Evolutionary conservation across 2,888 invertebrate species (phyloP), one percentile per base, ranked within the genome.

Genomic region (Seira sanloemensis): DNA sequence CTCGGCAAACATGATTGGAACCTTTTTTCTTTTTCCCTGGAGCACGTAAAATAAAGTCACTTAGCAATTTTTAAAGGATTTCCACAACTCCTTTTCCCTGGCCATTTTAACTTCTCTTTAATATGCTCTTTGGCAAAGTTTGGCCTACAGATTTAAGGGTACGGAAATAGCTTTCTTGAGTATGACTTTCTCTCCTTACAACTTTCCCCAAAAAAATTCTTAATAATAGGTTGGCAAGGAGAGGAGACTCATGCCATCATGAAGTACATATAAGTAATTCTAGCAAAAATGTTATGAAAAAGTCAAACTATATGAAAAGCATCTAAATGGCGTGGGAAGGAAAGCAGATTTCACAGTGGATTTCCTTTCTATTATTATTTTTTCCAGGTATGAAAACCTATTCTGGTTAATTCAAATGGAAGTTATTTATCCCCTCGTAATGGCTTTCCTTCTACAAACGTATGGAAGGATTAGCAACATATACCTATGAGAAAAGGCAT

Each of bases 271-370:
- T 50, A 50, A 50, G 50, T 7, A 50, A 50, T 50, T 16, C 50
- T 50, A 50, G n/a, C 37, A 12, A 50, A 50, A 50, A 50, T 50
- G 50, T 12, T n/a, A n/a, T n/a, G n/a, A n/a, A n/a, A n/a, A n/a
- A n/a, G n/a, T n/a, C 2, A 50, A n/a, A 50, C n/a, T 50, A 16
- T 16, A 50, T 12, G 50, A 50, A 37, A 24, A 54, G 26, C 65
- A 27, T 7, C 27, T 27, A 26, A 21, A 67, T 25, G 9, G 68
- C 27, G 46, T 37, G 58, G 72, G 25, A 72, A 54, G 18, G 24
- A 37, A 50, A 72, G 54, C 50, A 50, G 46, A 54, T 54, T 54
- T 72, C 54, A 72, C 72, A 72, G 24, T 7, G 72, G 72, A 72
- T 72, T 24, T 54, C 50, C 27, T 25, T 19, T 16, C 2, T 37